phyloP scores from a whole-genome alignment of 2,888 invertebrate genomes.

The Idaea dimidiata region DNA sequence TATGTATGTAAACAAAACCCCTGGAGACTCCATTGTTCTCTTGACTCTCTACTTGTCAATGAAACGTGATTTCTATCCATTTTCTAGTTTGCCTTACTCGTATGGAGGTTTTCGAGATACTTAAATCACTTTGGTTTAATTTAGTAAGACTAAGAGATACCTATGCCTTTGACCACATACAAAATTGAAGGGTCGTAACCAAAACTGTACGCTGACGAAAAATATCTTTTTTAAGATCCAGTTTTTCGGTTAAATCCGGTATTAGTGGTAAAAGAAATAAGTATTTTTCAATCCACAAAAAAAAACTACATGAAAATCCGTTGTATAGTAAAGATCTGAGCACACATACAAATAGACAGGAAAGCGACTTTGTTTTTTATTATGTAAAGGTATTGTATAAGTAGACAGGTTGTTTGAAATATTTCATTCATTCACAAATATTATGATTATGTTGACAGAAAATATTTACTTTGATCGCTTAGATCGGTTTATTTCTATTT shows the following conservation, averaged over 20 bases:
- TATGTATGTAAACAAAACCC: conserved; percentile 36
- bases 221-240: no score
- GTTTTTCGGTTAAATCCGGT: no score
- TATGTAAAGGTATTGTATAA: background rate
- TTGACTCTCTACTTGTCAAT: conserved; percentile 32
- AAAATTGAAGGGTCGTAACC: background rate
- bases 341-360: no score
- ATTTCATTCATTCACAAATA: background rate
- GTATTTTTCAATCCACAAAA: no score
- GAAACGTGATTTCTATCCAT: conserved; percentile 53
- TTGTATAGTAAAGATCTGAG: no score
- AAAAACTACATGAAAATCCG: no score
- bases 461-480: background rate
- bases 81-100: conserved; percentile 43
- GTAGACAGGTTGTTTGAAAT: background rate
- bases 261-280: no score
- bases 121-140: background rate
- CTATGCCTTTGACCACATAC: background rate
- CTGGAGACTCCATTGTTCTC: conserved; percentile 55
- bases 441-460: background rate
- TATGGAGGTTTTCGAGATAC: background rate
- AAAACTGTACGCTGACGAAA: no score
- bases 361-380: no score
- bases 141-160: background rate
- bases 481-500: background rate